phyloP scores from a whole-genome alignment of 2,888 invertebrate genomes.

The Adela reaumurella region DNA sequence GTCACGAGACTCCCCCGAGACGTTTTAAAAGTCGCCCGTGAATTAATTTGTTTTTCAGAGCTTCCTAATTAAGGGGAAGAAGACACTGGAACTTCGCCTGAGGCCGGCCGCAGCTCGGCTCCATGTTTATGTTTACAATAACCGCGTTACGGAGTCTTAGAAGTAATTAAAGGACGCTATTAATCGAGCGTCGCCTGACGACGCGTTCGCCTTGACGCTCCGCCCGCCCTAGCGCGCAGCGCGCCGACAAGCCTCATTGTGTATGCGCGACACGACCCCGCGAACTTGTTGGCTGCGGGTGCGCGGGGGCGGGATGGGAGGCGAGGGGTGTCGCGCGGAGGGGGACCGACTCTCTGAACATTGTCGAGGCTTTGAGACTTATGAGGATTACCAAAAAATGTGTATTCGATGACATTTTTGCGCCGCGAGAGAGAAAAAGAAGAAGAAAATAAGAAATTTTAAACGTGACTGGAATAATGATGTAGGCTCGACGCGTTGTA shows the following conservation, averaged over 20 bases:
- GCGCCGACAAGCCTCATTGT: slow-evolving; percentile 40
- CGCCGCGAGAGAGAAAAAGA: slow-evolving; percentile 38
- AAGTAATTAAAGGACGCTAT: slow-evolving; percentile 44
- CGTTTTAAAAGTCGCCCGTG: not conserved
- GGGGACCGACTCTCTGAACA: slow-evolving; percentile 11
- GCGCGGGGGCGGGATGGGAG: slow-evolving; percentile 5
- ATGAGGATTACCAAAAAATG: slow-evolving; percentile 55
- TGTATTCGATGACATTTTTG: slow-evolving; percentile 58
- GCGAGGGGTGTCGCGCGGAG: not conserved
- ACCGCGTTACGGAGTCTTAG: slow-evolving; percentile 29
- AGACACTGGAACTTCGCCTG: too few relatives aligned
- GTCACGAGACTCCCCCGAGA: not conserved
- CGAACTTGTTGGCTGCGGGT: slow-evolving; percentile 26
- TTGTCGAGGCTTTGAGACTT: slow-evolving; percentile 45
- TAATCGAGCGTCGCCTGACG: slow-evolving; percentile 27
- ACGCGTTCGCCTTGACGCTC: not conserved
- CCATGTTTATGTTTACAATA: too few relatives aligned
- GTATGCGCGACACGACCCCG: slow-evolving; percentile 23
- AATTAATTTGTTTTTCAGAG: not conserved
- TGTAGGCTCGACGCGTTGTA: not conserved
- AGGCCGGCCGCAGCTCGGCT: too few relatives aligned
- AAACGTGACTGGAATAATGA: slow-evolving; percentile 45
- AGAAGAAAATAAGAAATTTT: slow-evolving; percentile 56
- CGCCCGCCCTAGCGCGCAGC: too few relatives aligned
- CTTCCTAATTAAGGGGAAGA: not conserved